These are phyloP conservation scores for Drosophila bipectinata DNA, from an alignment of 1,140 invertebrate species.

Conservation along the genomic window DNA sequence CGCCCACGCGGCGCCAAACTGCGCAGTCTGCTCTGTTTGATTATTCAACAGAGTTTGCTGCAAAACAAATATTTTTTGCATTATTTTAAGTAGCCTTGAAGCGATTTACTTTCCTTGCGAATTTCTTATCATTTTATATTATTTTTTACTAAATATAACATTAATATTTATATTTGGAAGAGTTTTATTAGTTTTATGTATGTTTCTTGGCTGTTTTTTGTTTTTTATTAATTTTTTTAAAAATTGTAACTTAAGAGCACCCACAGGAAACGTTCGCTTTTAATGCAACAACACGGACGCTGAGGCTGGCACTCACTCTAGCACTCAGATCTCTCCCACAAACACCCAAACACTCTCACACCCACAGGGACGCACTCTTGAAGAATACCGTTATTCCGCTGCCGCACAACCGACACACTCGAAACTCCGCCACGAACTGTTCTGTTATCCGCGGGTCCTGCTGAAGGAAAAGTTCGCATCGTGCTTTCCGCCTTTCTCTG, in stretches of 20 bases:
- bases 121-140: not conserved
- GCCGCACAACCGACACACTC: slow-evolving; percentile 70
- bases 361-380: not conserved
- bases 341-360: slow-evolving; percentile 22
- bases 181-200: not conserved
- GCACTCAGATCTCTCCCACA: slow-evolving; percentile 1
- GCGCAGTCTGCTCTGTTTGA: slow-evolving; percentile 62
- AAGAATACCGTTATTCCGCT: slow-evolving; percentile 25
- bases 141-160: not conserved
- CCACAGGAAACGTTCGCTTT: slow-evolving; percentile 53
- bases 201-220: not conserved
- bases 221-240: not conserved
- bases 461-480: slow-evolving; percentile 27
- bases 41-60: slow-evolving; percentile 59
- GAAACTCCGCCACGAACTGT: slow-evolving; percentile 78
- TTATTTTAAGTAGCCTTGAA: not conserved
- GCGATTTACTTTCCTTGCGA: not conserved
- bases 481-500: slow-evolving; percentile 20
- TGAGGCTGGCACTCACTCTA: slow-evolving; percentile 19
- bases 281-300: slow-evolving; percentile 24
- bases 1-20: slow-evolving; percentile 76
- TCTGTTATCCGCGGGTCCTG: slow-evolving; percentile 49
- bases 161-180: not conserved
- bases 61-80: slow-evolving; percentile 9
- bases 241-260: slow-evolving; percentile 21